Conservation (phyloP, 2,888 invertebrate species). For the Helicoverpa assulta region DNA sequence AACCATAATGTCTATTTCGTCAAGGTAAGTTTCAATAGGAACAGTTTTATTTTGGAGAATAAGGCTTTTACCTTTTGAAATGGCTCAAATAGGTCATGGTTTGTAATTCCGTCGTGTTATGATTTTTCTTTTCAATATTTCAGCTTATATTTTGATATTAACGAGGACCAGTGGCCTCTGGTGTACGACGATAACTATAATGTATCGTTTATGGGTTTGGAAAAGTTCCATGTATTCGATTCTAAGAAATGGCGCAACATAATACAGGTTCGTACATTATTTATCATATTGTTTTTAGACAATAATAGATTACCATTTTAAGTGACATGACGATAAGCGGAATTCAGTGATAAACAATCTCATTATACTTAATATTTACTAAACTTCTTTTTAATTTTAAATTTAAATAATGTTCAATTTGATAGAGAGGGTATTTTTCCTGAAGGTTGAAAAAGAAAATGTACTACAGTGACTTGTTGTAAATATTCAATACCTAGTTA, state of each 20-base stretch:
- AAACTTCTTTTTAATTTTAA: too few species aligned
- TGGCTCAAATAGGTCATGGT: not conserved
- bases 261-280: slow-evolving; percentile 87
- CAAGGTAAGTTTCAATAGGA: slow-evolving; percentile 60
- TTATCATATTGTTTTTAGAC: not conserved
- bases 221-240: slow-evolving; percentile 97
- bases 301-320: not conserved
- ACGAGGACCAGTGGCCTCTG: slow-evolving; percentile 93
- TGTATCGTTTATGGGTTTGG: slow-evolving; percentile 94
- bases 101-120: slow-evolving; percentile 4
- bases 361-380: too few species aligned
- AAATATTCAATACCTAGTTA: too few species aligned
- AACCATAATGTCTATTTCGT: slow-evolving; percentile 56
- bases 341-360: too few species aligned
- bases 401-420: too few species aligned
- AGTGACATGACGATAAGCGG: too few species aligned
- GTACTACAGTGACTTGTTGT: too few species aligned
- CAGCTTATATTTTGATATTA: slow-evolving; percentile 89
- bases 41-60: not conserved
- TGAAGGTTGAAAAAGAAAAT: too few species aligned
- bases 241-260: slow-evolving; percentile 96
- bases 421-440: too few species aligned
- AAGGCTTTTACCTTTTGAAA: not conserved
- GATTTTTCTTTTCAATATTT: slow-evolving; percentile 53
- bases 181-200: slow-evolving; percentile 95